Percentiles rank a stretch among this genome's conserved stretches.
Evolutionary conservation across 2,113 vertebrate genomes (phyloP).

Genomic region (Bothrops jararaca): DNA sequence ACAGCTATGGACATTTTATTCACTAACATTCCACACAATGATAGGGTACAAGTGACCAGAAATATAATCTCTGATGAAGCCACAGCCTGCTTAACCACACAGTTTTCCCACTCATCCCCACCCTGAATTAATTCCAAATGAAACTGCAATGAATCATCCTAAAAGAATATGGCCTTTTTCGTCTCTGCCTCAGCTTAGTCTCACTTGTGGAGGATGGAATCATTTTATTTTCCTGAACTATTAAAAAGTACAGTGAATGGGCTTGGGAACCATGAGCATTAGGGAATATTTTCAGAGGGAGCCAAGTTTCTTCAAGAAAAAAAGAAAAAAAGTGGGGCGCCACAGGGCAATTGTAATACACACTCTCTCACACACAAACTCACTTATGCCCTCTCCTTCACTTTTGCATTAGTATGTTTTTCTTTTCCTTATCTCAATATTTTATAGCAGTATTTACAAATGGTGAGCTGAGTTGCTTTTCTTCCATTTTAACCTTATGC

Average conservation of each 20-base stretch:
- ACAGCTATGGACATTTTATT: neutral
- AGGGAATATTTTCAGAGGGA: conserved; percentile 43
- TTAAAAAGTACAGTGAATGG: neutral
- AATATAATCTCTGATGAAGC: neutral
- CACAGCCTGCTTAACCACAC: neutral
- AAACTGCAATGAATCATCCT: conserved; percentile 8
- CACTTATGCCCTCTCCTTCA: neutral
- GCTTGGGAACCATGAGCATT: neutral
- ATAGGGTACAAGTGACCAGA: neutral
- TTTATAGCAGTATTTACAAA: conserved; percentile 25
- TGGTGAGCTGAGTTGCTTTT: conserved; percentile 38
- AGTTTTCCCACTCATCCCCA: neutral
- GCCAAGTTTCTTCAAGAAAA: conserved; percentile 44
- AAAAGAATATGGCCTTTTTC: neutral
- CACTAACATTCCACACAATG: neutral
- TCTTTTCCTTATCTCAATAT: conserved; percentile 29
- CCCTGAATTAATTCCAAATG: neutral
- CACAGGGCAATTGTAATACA: conserved; percentile 40
- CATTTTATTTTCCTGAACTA: neutral
- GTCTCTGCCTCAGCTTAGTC: neutral
- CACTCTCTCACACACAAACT: neutral
- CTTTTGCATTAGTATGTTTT: conserved; percentile 37
- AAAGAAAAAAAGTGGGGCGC: conserved; percentile 32
- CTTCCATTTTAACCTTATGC: neutral
- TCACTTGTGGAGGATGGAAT: neutral